Conservation (phyloP, 1,140 invertebrate species). For the Trialeurodes vaporariorum region DNA sequence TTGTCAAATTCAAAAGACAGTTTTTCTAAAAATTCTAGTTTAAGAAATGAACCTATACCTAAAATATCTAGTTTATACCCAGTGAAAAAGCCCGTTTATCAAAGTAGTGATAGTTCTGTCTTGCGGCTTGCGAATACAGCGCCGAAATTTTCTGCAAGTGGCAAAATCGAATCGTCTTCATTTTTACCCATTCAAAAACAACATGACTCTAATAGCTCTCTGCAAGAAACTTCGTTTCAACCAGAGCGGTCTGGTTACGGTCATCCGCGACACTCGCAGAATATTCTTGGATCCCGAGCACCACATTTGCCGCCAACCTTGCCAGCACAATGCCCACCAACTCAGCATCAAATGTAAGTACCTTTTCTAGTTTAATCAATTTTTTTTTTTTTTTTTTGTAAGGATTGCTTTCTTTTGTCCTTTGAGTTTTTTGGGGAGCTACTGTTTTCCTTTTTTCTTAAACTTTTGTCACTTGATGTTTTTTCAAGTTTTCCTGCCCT, state of each 20-base stretch:
- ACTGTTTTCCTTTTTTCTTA: no score
- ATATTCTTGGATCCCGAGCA: neutral
- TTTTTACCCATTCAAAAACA: neutral
- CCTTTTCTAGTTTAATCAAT: neutral
- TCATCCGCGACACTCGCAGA: neutral
- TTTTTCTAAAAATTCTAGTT: neutral
- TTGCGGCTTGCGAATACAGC: neutral
- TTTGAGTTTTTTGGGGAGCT: no score
- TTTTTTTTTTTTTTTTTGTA: no score
- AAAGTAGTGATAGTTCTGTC: neutral
- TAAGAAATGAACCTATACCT: neutral
- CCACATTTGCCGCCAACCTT: slow-evolving; percentile 3
- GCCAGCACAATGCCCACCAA: slow-evolving; percentile 9
- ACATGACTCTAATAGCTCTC: no score
- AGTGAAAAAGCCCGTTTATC: neutral
- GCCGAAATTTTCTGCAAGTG: neutral
- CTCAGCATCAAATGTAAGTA: slow-evolving; percentile 15
- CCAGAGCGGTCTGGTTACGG: neutral
- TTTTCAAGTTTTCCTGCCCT: no score
- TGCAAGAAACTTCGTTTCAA: no score
- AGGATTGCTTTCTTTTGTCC: no score
- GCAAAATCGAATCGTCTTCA: neutral
- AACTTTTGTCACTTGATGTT: no score
- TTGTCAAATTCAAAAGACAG: neutral
- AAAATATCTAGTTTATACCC: neutral